Conservation (phyloP, 2,113 vertebrate genomes). For the Gallinago jamesoni region DNA sequence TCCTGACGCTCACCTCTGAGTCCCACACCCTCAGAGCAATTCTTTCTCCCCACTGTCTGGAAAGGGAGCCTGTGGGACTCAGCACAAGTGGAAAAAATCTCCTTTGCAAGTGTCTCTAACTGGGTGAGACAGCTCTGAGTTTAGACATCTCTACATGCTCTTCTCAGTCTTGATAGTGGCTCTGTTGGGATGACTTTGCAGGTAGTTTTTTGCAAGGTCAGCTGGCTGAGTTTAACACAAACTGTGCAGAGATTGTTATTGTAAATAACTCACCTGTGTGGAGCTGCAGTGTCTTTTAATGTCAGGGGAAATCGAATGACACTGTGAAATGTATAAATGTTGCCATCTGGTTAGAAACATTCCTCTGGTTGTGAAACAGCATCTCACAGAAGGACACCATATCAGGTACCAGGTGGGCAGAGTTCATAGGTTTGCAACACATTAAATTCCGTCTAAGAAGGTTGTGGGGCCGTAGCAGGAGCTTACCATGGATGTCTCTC, state of each 20-base stretch:
- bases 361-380: not conserved
- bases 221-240: not conserved
- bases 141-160: not conserved
- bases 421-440: not conserved
- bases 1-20: not conserved
- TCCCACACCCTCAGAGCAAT: fast-evolving
- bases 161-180: fast-evolving
- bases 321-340: not conserved
- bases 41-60: not conserved
- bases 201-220: not conserved
- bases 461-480: fast-evolving
- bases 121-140: not conserved
- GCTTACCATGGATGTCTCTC: not conserved
- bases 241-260: not conserved
- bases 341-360: not conserved
- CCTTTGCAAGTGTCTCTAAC: not conserved
- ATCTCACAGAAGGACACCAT: not conserved
- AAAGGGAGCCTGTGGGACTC: not conserved
- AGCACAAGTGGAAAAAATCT: not conserved
- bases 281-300: not conserved
- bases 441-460: not conserved
- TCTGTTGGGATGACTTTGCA: not conserved
- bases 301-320: not conserved
- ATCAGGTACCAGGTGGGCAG: not conserved
- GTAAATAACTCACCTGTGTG: not conserved